phyloP scores from a whole-genome alignment of 2,113 vertebrate species.

The Aythya baeri region DNA sequence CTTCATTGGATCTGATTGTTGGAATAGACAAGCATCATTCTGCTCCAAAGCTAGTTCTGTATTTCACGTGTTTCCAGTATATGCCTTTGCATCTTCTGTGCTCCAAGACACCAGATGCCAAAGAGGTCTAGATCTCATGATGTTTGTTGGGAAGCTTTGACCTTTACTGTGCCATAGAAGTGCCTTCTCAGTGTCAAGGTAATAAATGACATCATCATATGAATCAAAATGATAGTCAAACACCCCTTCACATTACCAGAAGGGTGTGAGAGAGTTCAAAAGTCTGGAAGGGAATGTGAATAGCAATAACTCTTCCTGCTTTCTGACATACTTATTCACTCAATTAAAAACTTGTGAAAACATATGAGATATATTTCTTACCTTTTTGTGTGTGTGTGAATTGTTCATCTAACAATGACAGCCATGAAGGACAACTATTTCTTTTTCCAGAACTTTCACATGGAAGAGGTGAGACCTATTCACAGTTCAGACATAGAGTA shows the following conservation, averaged over 20 bases:
- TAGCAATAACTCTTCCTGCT: neutral
- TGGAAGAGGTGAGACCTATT: neutral
- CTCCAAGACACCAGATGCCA: neutral
- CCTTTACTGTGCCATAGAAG: neutral
- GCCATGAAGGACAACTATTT: neutral
- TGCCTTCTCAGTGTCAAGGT: neutral
- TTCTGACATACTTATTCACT: neutral
- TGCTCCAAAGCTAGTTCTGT: neutral
- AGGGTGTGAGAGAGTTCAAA: neutral
- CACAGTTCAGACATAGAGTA: neutral
- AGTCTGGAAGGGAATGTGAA: neutral
- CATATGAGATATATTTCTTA: neutral
- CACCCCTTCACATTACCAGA: fast-evolving
- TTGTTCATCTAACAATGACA: neutral
- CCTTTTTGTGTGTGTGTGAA: neutral
- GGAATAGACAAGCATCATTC: neutral
- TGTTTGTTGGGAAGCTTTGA: neutral
- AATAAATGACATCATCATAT: neutral
- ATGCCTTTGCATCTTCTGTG: neutral
- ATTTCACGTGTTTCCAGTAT: neutral
- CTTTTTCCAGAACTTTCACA: neutral
- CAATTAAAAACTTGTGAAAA: neutral
- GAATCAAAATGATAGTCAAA: neutral
- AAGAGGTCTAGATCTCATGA: neutral
- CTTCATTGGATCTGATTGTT: neutral